Base-by-base conservation (phyloP, 2,888 invertebrate genomes). In the Neoascia interrupta region DNA sequence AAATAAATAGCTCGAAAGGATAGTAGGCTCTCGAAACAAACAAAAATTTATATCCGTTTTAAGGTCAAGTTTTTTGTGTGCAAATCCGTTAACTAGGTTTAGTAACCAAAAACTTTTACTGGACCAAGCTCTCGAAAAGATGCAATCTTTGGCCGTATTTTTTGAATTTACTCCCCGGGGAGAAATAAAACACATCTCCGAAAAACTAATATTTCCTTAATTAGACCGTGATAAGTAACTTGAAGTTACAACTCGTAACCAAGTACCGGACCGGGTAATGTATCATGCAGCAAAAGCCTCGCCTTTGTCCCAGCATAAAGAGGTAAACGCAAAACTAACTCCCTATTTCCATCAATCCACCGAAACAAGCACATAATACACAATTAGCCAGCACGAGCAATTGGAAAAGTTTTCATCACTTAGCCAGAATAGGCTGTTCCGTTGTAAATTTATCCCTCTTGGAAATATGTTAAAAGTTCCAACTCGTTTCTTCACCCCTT, bases 371-470 rank as follows among this genome's bases (percentile, higher is more conserved):
- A 53, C 51, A 70, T 76, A 64, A 72, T 70, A 72, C 64, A 60
- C 61, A 72, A 60, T 72, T 72, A 72, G 56, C 66, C 31, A 28
- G 54, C 41, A 66, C 47, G 18, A 60, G 60, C 79, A 79, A 79
- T 72, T 72, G 60, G 66, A 54, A 79, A 72, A 79, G 79, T 79
- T 79, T 79, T 60, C 72, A 72, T 79, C 79, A 79, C 66, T 72
- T 72, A 66, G 72, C 41, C 60, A 41, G 28, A 79, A 75, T 66
- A 66, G 66, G 70, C 69, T 51, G 63, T 63, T 69, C 49, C 19
- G 47, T 58, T 58, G 60, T 61, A 39, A 72, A 79, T 72, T 72
- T 79, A 72, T 66, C 49, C 60, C 19, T 61, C 31, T 51, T 8
- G 16, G 53, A 61, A 72, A 72, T 72, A 47, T 66, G 72, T 56